Base-by-base conservation (phyloP, 2,888 invertebrate genomes). In the Caenorhabditis uteleia region DNA sequence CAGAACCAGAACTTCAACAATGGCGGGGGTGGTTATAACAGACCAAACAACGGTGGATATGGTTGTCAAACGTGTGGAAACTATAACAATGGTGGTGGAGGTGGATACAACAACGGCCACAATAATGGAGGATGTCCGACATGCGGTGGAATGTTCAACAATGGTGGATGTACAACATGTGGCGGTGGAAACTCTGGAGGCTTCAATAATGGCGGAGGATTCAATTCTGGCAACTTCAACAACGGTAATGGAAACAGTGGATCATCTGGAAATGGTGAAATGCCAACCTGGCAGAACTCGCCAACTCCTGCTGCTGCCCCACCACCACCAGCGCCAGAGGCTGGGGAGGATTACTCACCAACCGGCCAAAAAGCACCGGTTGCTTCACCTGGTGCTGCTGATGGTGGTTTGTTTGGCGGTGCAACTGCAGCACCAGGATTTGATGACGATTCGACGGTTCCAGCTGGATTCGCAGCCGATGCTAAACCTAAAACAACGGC, bases 281-380 rank as follows among this genome's bases (percentile, higher is more conserved):
- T 21, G 7, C 6, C 38, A 4, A 38, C 2, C 18, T 16, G 38
- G 21, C 8, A n/a, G n/a, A 20, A 20, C 12, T 4, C 14, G 5
- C 10, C 20, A 18, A 5, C 38, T 5, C 3, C 5, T 18, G 38
- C 38, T 3, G 6, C 38, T 18, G 21, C 16, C 18, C 5, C 8
- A 7, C 3, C 7, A 23, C 18, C 44, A 18, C 53, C 39, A 40
- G 4, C 16, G 14, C 14, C 29, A 20, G 21, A 21, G 7, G 38
- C 27, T 3, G 56, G 42, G n/a, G 36, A 56, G 25, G 51, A 62
- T 29, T 62, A 56, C 33, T 62, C 62, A 0, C 51, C 62, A 3
- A 56, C 56, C 20, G 62, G 56, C 31, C 62, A 62, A 33, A 50
- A 20, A n/a, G 62, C 62, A 0, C 62, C 62, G 51, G 56, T 51